phyloP scores from a whole-genome alignment of 1,140 invertebrate genomes.

The Belonocnema kinseyi region DNA sequence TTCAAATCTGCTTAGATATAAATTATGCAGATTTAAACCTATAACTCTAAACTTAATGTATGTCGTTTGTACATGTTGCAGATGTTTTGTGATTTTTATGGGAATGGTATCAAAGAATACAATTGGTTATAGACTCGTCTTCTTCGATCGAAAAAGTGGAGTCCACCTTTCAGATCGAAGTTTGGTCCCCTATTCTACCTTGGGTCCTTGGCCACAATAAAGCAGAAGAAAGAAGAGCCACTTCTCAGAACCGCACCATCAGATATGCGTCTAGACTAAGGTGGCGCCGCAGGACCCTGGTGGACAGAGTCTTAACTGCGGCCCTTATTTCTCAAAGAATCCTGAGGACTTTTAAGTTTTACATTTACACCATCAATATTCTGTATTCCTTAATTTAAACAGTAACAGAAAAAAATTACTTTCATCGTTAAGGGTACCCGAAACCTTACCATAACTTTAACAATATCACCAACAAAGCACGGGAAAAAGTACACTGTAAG shows the following conservation, averaged over 20 bases:
- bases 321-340: slow-evolving; percentile 39
- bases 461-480: too few species aligned
- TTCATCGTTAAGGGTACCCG: too few species aligned
- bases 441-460: too few species aligned
- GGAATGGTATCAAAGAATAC: not conserved
- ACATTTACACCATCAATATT: not conserved
- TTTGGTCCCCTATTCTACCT: slow-evolving; percentile 49
- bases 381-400: too few species aligned
- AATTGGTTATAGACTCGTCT: not conserved
- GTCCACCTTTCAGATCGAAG: slow-evolving; percentile 48
- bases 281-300: slow-evolving; percentile 59
- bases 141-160: slow-evolving; percentile 44
- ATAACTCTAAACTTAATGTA: too few species aligned
- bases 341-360: not conserved
- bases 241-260: slow-evolving; percentile 63
- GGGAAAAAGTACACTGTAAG: too few species aligned
- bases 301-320: slow-evolving; percentile 52
- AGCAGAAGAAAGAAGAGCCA: slow-evolving; percentile 58
- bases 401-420: too few species aligned
- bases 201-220: slow-evolving; percentile 52
- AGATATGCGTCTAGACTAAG: slow-evolving; percentile 61
- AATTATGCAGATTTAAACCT: too few species aligned
- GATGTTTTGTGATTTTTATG: not conserved
- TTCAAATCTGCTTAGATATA: too few species aligned
- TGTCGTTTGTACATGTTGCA: not conserved